Evolutionary conservation across 2,888 invertebrate genomes (phyloP), one percentile per base, ranked within the genome.

Genomic region (Acanthacorydalis orientalis): DNA sequence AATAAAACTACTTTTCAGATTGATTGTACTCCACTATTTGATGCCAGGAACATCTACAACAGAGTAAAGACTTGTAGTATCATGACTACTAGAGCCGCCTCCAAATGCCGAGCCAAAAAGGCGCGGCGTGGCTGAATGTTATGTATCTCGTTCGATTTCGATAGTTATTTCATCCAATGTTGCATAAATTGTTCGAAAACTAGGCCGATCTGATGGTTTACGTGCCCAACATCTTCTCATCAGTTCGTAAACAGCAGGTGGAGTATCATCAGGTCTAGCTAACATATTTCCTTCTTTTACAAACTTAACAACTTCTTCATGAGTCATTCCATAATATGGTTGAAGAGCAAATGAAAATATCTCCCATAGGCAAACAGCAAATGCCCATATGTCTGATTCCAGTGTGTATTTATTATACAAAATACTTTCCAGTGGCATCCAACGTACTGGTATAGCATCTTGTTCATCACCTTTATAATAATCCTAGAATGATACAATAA

Each of bases 391-490:
- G 68, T 96, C 96, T 10, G 93, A 91, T 64, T 95, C 92, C 51
- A 89, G 75, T 11, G 95, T 93, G 66, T 93, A 96, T 64, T 92
- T 92, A 67, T 93, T 95, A 64, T 92, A 93, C 47, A 95, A 72
- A 63, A 96, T 93, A 65, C 93, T 89, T 66, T 96, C 95, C 51
- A 93, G 70, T 16, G 95, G 95, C 93, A 96, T 95, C 96, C 96
- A 96, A 62, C 96, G 75, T 23, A 96, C 91, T 34, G 95, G 95
- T 56, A 96, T 92, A 12, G 93, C 93, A 67, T 92, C 92, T 62
- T 90, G 85, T 60, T 92, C 91, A 64, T 90, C 84, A 10, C 95
- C 95, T 65, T 92, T 91, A 64, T 93, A 95, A 63, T 93, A 93
- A 64, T 92, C 91, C 70, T 62, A 48, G 33, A 54, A 49, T 46